Percentiles rank a stretch among this genome's conserved stretches.
Conservation (phyloP, 2,797 vertebrate species). For the Dipus sagitta region DNA sequence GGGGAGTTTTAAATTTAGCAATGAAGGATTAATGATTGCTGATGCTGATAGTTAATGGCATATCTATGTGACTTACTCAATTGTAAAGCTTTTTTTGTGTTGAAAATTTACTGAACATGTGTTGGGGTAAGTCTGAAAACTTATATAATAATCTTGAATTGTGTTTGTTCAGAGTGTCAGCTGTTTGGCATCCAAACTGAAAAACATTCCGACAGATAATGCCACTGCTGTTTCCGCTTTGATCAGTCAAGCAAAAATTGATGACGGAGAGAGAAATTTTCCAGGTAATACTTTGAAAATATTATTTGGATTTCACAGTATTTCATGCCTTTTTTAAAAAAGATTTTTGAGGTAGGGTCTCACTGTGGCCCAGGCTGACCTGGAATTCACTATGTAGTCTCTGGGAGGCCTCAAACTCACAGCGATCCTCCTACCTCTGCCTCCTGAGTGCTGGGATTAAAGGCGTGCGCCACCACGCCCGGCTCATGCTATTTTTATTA, state of each 20-base stretch:
- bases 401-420: no score
- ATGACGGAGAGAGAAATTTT: conserved; percentile 83
- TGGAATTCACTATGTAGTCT: no score
- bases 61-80: conserved; percentile 27
- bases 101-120: conserved; percentile 45
- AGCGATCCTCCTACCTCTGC: no score
- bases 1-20: conserved; percentile 34
- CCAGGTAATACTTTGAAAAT: conserved; percentile 86
- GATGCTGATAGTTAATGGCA: background rate
- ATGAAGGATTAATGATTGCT: conserved; percentile 19
- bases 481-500: conserved; percentile 38
- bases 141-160: conserved; percentile 68
- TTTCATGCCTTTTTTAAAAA: background rate
- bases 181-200: conserved; percentile 87
- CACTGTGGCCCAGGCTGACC: no score
- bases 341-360: no score
- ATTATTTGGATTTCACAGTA: conserved; percentile 56
- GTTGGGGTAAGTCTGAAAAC: conserved; percentile 23
- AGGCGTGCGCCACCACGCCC: no score
- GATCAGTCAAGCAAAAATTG: conserved; percentile 84
- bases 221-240: conserved; percentile 75
- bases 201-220: conserved; percentile 84
- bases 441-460: no score
- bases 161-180: conserved; percentile 84
- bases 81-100: conserved; percentile 52